Percentiles rank a stretch among this genome's conserved stretches.
These are phyloP conservation scores for Zonitis immaculata DNA, from an alignment of 2,888 invertebrate species.

Conservation along the genomic window DNA sequence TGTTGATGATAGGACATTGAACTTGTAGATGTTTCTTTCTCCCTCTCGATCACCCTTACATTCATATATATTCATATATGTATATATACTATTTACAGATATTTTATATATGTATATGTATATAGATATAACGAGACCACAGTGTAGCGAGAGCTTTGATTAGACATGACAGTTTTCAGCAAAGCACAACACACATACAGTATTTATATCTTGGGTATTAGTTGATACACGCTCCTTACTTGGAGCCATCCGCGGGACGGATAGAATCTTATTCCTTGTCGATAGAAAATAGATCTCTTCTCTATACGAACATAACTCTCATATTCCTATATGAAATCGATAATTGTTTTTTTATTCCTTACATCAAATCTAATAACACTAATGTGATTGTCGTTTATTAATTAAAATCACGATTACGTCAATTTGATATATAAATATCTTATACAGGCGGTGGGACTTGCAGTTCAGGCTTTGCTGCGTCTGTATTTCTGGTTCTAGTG, in stretches of 20 bases:
- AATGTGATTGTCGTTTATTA: too few relatives aligned
- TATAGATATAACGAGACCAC: not conserved
- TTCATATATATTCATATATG: not conserved
- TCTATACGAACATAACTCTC: too few relatives aligned
- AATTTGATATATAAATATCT: too few relatives aligned
- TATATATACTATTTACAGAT: not conserved
- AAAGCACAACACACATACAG: too few relatives aligned
- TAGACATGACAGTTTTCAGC: conserved; percentile 19
- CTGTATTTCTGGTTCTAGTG: too few relatives aligned
- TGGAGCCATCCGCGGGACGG: conserved; percentile 12
- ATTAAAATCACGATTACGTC: too few relatives aligned
- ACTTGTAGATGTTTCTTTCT: conserved; percentile 2
- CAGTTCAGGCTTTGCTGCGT: too few relatives aligned
- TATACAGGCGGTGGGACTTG: too few relatives aligned
- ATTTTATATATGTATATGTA: not conserved
- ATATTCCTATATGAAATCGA: too few relatives aligned
- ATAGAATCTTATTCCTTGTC: conserved; percentile 10
- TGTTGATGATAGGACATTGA: conserved; percentile 12
- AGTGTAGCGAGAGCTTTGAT: conserved; percentile 14
- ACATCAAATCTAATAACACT: too few relatives aligned
- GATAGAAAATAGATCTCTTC: not conserved
- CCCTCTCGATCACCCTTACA: conserved; percentile 1
- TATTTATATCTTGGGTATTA: conserved; percentile 18
- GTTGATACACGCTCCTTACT: conserved; percentile 23
- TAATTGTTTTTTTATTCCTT: too few relatives aligned